Conservation (phyloP, 2,113 vertebrate genomes). For the Grammomys dolichurus region DNA sequence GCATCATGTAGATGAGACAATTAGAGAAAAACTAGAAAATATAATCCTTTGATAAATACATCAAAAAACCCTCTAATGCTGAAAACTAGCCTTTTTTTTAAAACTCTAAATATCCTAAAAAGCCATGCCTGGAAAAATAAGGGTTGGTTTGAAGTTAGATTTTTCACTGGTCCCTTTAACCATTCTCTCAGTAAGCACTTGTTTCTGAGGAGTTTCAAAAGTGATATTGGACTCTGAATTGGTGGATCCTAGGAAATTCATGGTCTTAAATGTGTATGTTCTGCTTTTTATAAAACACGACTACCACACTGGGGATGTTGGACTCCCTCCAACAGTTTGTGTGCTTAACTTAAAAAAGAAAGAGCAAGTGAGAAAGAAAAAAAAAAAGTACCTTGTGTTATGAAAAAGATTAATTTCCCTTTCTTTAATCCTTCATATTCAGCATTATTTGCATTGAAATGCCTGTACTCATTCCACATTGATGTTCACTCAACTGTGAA, state of each 20-base stretch:
- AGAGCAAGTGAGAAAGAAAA: conserved; percentile 26
- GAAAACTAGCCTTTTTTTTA: conserved; percentile 37
- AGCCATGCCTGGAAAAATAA: conserved; percentile 56
- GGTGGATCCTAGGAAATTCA: conserved; percentile 52
- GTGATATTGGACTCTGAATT: conserved; percentile 54
- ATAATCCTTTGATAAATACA: conserved; percentile 61
- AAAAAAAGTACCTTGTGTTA: conserved; percentile 56
- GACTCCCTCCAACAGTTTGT: conserved; percentile 59
- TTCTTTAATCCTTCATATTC: conserved; percentile 73
- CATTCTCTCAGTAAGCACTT: conserved; percentile 1
- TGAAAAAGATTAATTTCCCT: conserved; percentile 79
- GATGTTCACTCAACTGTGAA: conserved; percentile 73
- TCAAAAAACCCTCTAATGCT: conserved; percentile 57
- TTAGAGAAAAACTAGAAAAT: conserved; percentile 63
- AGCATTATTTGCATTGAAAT: conserved; percentile 46
- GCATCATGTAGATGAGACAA: conserved; percentile 38
- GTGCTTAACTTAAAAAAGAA: conserved; percentile 69
- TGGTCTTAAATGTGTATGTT: conserved; percentile 52
- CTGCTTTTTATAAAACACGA: conserved; percentile 66
- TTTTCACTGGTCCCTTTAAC: conserved; percentile 42
- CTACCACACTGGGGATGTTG: conserved; percentile 26
- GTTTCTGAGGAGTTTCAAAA: conserved; percentile 23
- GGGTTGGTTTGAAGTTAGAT: conserved; percentile 58
- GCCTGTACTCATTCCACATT: conserved; percentile 40
- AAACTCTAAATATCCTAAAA: conserved; percentile 21